Evolutionary conservation across 2,113 vertebrate genomes (phyloP).

Genomic region (Sorex araneus): DNA sequence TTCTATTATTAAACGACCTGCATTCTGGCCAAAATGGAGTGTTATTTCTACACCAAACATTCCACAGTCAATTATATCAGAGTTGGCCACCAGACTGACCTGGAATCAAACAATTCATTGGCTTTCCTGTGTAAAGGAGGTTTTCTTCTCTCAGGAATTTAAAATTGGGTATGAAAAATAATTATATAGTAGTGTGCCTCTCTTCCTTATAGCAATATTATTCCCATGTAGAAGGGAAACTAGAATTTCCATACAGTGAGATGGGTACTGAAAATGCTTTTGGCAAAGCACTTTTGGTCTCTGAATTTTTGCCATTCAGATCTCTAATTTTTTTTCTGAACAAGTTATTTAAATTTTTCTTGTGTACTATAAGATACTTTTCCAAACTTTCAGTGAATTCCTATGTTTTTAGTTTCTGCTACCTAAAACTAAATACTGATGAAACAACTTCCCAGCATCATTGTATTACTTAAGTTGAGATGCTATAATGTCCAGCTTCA

Average conservation of each 20-base stretch:
- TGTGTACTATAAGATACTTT: slow-evolving; percentile 18
- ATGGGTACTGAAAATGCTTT: background rate
- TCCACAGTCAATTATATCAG: background rate
- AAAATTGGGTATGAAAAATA: slow-evolving; percentile 18
- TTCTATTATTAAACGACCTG: slow-evolving; percentile 24
- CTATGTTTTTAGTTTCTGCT: slow-evolving; percentile 17
- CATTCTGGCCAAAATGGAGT: background rate
- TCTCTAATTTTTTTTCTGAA: slow-evolving; percentile 33
- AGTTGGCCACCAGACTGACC: background rate
- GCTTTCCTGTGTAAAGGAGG: slow-evolving; percentile 39
- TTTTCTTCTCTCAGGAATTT: background rate
- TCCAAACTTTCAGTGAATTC: background rate
- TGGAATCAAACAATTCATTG: background rate
- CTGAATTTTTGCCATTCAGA: background rate
- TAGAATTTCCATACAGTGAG: background rate
- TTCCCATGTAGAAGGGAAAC: background rate
- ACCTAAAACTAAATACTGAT: background rate
- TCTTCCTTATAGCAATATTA: slow-evolving; percentile 32
- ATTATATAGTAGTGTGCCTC: background rate
- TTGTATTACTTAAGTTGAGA: slow-evolving; percentile 27
- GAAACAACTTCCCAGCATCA: slow-evolving; percentile 39
- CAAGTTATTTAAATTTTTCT: slow-evolving; percentile 22
- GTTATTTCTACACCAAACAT: background rate
- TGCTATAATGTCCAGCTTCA: background rate
- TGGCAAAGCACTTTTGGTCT: background rate